Percentiles rank a stretch among this genome's conserved stretches.
phyloP scores from a whole-genome alignment of 2,113 vertebrate genomes.

The Vanacampus margaritifer region DNA sequence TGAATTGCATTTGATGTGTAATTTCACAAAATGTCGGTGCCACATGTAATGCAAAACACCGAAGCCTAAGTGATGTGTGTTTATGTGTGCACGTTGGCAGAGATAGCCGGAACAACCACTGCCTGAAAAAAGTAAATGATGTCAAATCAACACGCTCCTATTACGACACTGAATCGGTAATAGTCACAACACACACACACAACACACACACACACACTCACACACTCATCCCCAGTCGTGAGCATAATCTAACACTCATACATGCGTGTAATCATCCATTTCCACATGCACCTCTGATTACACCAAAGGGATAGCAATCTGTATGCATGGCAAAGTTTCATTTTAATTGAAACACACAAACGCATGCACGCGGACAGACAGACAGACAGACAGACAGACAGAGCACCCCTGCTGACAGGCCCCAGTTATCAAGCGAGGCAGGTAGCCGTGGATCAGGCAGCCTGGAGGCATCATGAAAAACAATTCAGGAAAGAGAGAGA shows the following conservation, averaged over 20 bases:
- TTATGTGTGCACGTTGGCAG: not conserved
- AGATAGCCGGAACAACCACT: not conserved
- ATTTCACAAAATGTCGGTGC: not conserved
- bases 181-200: conserved; percentile 3
- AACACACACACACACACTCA: conserved; percentile 11
- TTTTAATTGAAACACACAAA: not conserved
- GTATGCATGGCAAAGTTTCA: conserved; percentile 21
- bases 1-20: not conserved
- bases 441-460: conserved; percentile 47
- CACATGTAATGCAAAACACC: not conserved
- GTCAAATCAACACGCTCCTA: conserved; percentile 21
- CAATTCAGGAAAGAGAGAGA: conserved; percentile 13
- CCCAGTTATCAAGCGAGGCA: conserved; percentile 54
- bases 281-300: conserved; percentile 38
- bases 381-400: conserved; percentile 21
- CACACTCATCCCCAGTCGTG: not conserved
- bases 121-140: conserved; percentile 11
- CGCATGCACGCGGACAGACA: not conserved
- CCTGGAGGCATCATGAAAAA: conserved; percentile 56
- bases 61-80: not conserved
- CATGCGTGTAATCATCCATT: conserved; percentile 39
- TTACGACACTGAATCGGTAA: conserved; percentile 16
- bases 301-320: conserved; percentile 28
- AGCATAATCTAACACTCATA: conserved; percentile 29
- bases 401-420: conserved; percentile 37